phyloP scores from a whole-genome alignment of 2,888 invertebrate species.

The Ptychoptera albimana region DNA sequence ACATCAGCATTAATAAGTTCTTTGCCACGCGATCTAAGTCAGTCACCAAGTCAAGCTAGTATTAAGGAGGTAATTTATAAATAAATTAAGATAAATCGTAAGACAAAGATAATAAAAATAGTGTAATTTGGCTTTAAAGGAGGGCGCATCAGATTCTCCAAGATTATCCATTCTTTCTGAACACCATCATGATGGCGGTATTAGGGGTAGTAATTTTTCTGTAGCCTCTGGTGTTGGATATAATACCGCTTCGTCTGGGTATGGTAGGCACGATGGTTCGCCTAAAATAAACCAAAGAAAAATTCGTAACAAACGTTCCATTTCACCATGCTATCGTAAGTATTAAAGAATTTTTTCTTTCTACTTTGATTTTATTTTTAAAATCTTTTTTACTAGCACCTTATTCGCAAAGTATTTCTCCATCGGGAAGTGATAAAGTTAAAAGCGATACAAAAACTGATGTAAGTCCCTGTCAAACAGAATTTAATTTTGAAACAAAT shows the following conservation, averaged over 20 bases:
- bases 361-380: neutral
- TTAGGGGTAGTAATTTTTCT: constrained; percentile 25
- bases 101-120: too few relatives aligned
- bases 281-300: constrained; percentile 23
- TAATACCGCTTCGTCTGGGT: constrained; percentile 18
- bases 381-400: neutral
- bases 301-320: constrained; percentile 11
- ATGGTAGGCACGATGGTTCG: constrained; percentile 10
- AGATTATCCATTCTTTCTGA: constrained; percentile 14
- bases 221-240: constrained; percentile 28
- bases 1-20: constrained; percentile 45
- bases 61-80: constrained; percentile 12
- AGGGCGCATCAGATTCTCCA: constrained; percentile 10
- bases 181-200: constrained; percentile 17
- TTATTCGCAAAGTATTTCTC: neutral
- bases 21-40: constrained; percentile 42
- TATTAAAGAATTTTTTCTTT: neutral
- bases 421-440: neutral
- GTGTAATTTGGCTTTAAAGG: constrained; percentile 1
- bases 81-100: neutral
- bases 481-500: too few relatives aligned
- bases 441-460: neutral
- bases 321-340: constrained; percentile 7
- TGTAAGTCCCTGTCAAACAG: neutral
- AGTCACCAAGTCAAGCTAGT: constrained; percentile 35